These are phyloP conservation scores for Patella caerulea DNA, from an alignment of 2,888 invertebrate genomes.

Conservation along the genomic window DNA sequence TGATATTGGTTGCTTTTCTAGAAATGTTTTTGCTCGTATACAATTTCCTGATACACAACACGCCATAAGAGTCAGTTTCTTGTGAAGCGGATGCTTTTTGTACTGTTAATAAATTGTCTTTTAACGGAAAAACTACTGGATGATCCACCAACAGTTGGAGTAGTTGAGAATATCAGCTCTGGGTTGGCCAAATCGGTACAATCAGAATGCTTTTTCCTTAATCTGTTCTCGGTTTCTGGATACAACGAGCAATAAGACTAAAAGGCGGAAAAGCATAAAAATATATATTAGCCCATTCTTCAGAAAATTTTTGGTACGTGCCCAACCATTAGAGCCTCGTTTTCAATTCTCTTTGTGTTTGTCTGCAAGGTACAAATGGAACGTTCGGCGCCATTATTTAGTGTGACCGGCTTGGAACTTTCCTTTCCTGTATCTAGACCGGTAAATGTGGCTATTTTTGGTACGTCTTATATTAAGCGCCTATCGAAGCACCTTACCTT, in stretches of 20 bases:
- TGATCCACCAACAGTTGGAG: conserved; percentile 29
- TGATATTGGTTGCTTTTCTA: conserved; percentile 25
- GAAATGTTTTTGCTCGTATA: conserved; percentile 27
- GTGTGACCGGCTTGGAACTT: too few species aligned
- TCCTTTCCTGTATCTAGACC: too few species aligned
- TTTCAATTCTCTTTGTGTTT: too few species aligned
- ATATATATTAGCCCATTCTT: background rate
- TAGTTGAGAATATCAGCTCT: conserved; percentile 25
- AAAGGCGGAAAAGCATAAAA: conserved; percentile 1
- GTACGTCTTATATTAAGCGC: too few species aligned
- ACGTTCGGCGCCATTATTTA: too few species aligned
- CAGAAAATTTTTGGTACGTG: too few species aligned
- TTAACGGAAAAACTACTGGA: conserved; percentile 26
- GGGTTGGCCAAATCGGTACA: conserved; percentile 29
- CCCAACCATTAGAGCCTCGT: too few species aligned
- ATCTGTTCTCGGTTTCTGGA: conserved; percentile 23
- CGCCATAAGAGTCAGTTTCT: conserved; percentile 22
- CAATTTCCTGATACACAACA: conserved; percentile 28
- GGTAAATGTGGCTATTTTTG: too few species aligned
- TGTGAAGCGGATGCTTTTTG: conserved; percentile 24
- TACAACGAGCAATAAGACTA: conserved; percentile 1
- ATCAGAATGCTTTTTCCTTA: conserved; percentile 12
- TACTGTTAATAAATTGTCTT: conserved; percentile 4
- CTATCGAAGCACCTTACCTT: too few species aligned
- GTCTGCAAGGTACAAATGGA: too few species aligned